Evolutionary conservation across 2,797 vertebrate genomes (phyloP).

Genomic region (Micromesistius poutassou): DNA sequence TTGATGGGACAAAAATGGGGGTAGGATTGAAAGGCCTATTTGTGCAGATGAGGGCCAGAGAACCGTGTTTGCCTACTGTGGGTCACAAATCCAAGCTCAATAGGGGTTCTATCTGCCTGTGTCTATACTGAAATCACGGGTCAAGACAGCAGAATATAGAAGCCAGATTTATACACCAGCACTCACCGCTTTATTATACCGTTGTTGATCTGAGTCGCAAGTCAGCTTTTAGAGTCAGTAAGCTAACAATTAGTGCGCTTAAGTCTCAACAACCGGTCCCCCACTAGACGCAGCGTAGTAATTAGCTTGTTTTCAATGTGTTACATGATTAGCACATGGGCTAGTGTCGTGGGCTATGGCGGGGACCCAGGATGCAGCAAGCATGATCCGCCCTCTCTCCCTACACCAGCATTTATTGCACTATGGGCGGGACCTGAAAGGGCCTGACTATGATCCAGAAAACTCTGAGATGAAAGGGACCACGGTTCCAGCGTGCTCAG

Average conservation of each 20-base stretch:
- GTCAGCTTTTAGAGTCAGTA: slow-evolving; percentile 28
- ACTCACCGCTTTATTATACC: slow-evolving; percentile 33
- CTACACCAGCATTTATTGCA: no score
- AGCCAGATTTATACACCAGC: slow-evolving; percentile 33
- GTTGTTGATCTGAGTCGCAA: slow-evolving; percentile 38
- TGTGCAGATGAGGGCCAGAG: slow-evolving; percentile 62
- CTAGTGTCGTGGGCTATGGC: background rate
- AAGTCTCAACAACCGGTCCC: slow-evolving; percentile 32
- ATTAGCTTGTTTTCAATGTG: slow-evolving; percentile 47
- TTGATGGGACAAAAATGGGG: slow-evolving; percentile 72
- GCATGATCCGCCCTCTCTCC: slow-evolving; percentile 2
- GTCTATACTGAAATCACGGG: slow-evolving; percentile 33
- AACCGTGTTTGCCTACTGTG: slow-evolving; percentile 64
- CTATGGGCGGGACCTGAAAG: no score
- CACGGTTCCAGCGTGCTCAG: no score
- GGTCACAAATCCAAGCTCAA: slow-evolving; percentile 51
- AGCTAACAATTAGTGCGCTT: slow-evolving; percentile 44
- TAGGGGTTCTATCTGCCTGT: slow-evolving; percentile 50
- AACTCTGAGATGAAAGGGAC: no score
- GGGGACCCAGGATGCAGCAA: background rate
- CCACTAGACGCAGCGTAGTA: slow-evolving; percentile 21
- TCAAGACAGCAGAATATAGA: slow-evolving; percentile 30
- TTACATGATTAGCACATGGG: slow-evolving; percentile 45
- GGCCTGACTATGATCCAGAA: no score
- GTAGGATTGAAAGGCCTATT: slow-evolving; percentile 67